Conservation (phyloP, 2,113 vertebrate genomes). For the Colistium nudipinnis region DNA sequence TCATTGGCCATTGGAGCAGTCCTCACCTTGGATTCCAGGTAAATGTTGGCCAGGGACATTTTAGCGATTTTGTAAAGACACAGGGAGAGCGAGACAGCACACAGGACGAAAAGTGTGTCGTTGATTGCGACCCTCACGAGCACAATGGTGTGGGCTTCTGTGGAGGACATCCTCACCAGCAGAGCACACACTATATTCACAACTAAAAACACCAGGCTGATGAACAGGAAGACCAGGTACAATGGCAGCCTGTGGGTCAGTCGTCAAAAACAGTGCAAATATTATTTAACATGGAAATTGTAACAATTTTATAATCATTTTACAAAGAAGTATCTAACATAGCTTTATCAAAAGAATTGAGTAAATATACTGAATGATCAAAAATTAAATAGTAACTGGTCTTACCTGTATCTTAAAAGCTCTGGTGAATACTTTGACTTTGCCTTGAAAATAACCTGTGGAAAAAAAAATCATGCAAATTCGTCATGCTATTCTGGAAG, state of each 20-base stretch:
- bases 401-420: conserved; percentile 90
- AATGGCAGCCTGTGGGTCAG: conserved; percentile 84
- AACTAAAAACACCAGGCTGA: conserved; percentile 92
- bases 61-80: conserved; percentile 96
- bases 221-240: conserved; percentile 88
- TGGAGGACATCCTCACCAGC: conserved; percentile 86
- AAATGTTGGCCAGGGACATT: conserved; percentile 96
- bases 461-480: conserved; percentile 39
- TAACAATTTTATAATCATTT: too few species aligned
- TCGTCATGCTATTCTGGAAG: conserved; percentile 3
- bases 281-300: neutral
- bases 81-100: conserved; percentile 89
- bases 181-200: conserved; percentile 95
- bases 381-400: too few species aligned
- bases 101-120: conserved; percentile 91
- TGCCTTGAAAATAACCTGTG: conserved; percentile 95
- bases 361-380: too few species aligned
- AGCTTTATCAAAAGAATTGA: too few species aligned
- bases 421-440: conserved; percentile 95
- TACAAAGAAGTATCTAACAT: too few species aligned
- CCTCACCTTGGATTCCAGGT: conserved; percentile 94
- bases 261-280: neutral
- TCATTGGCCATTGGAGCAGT: neutral
- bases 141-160: conserved; percentile 87
- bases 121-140: conserved; percentile 92